Base-by-base conservation (phyloP, 2,797 vertebrate genomes). In the Heliangelus exortis region DNA sequence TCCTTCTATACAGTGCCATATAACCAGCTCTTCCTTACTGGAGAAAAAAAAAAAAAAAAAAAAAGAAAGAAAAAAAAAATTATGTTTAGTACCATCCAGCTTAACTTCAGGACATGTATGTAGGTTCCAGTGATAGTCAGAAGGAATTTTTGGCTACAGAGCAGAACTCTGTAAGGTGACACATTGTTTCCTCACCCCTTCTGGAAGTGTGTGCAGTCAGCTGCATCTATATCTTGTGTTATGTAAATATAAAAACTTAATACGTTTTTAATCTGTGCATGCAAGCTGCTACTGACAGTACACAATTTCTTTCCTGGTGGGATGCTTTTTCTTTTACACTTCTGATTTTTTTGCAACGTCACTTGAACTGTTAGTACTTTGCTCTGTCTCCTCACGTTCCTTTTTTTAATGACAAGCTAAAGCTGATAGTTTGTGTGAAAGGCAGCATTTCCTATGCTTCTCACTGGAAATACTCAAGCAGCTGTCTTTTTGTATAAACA, bases 341-440 rank as follows among this genome's bases (percentile, higher is more conserved):
- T 16, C 17, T 54, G 17, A 11, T 33, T 81, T 68, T 54, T 73
- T 66, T 63, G 26, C 21, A 48, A 18, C 0, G 3, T 75, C 17
- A 13, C 26, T 75, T 62, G n/a, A 90, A 31, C 51, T 50, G 29
- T 15, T 75, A 15, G 28, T 22, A 31, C 21, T 29, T 73, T 91
- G 6, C 19, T 51, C 2, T 50, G 9, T 59, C 29, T 34, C 36
- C 8, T 7, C 3, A 12, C 10, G 0, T 8, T 14, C 3, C 2
- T 15, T 63, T 33, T 45, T 79, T 79, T 26, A 29, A 75, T 48
- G 33, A 69, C 19, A 11, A 29, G 43, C 8, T 50, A 36, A 57
- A 87, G 9, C 36, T 61, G 20, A 11, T n/a, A 62, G 34, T 53
- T 54, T 36, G 15, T 67, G 29, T 76, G 61, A 81, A 66, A 68